Conservation (phyloP, 2,113 vertebrate genomes). For the Marmota flaviventris region DNA sequence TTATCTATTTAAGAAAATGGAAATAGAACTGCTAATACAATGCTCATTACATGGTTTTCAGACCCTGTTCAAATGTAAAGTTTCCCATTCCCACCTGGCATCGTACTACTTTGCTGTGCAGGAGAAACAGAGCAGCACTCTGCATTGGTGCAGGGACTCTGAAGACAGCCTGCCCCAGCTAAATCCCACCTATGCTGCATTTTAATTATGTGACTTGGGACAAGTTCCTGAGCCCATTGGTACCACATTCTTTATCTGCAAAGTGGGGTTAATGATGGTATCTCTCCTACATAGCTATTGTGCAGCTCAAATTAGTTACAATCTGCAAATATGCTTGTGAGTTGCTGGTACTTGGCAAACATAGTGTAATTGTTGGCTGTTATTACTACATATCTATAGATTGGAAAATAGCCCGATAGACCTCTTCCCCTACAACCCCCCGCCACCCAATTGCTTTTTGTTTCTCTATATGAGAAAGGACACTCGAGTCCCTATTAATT, state of each 20-base stretch:
- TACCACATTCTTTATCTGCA: not conserved
- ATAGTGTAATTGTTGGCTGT: not conserved
- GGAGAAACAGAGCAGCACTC: not conserved
- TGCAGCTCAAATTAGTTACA: not conserved
- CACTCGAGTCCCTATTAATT: not conserved
- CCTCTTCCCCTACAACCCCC: not conserved
- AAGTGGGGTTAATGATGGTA: not conserved
- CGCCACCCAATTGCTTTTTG: not conserved
- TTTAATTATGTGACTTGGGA: not conserved
- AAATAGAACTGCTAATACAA: not conserved
- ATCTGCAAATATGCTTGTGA: not conserved
- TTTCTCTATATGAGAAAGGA: not conserved
- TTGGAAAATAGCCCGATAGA: not conserved
- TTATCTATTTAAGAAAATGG: not conserved
- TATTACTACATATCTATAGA: not conserved
- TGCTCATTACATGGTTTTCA: not conserved
- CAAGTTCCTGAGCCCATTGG: not conserved
- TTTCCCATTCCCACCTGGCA: not conserved
- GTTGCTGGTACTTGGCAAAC: not conserved
- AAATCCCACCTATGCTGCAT: not conserved
- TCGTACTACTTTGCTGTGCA: rapidly evolving
- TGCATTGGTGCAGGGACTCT: not conserved
- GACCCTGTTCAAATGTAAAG: not conserved
- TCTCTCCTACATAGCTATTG: not conserved
- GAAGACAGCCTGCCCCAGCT: not conserved